Evolutionary conservation across 2,113 vertebrate genomes (phyloP).

Genomic region (Caretta caretta): DNA sequence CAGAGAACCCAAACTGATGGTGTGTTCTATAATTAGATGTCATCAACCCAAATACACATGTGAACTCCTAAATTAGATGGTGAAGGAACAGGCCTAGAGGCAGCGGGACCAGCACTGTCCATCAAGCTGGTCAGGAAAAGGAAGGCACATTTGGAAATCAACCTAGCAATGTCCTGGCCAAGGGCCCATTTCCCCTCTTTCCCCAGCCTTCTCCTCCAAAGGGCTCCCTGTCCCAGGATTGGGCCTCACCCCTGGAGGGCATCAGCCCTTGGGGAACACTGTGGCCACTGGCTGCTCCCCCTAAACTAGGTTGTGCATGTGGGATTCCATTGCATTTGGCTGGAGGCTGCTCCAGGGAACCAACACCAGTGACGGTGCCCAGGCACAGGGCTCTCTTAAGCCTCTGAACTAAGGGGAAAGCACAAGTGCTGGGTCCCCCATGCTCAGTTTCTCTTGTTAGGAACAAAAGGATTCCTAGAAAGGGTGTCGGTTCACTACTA

Average conservation of each 20-base stretch:
- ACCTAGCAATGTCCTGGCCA: neutral
- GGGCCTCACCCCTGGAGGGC: too few species aligned
- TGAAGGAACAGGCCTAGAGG: neutral
- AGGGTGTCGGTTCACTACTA: neutral
- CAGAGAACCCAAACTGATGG: neutral
- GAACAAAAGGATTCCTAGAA: neutral
- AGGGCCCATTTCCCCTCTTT: too few species aligned
- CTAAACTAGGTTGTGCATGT: neutral
- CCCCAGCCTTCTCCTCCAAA: too few species aligned
- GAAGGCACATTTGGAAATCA: neutral
- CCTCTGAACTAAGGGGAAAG: neutral
- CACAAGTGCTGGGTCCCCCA: neutral
- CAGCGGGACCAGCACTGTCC: neutral
- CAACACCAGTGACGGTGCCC: neutral
- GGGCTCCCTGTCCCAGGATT: too few species aligned
- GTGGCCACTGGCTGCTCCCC: too few species aligned
- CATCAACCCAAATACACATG: neutral
- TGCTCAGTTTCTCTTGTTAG: neutral
- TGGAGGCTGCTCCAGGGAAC: neutral
- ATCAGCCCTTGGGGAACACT: too few species aligned
- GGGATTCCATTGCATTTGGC: neutral
- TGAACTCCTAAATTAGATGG: neutral
- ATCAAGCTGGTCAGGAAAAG: neutral
- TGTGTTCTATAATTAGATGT: neutral
- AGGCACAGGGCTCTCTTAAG: too few species aligned